Evolutionary conservation across 2,113 vertebrate species (phyloP).

Genomic region (Columbina picui): DNA sequence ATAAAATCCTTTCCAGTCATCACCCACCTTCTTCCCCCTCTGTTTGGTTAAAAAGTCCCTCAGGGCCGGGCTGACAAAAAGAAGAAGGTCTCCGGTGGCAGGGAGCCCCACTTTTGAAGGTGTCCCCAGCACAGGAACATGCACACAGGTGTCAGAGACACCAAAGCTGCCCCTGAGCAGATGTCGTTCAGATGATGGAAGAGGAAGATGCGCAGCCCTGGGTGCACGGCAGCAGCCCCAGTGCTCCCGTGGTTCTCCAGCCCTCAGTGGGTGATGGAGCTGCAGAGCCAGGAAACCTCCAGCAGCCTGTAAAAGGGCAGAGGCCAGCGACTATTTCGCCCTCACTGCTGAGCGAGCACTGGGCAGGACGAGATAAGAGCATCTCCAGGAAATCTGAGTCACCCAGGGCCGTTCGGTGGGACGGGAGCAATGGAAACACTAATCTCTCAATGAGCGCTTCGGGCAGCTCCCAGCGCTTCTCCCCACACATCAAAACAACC

Average conservation of each 20-base stretch:
- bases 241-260: not conserved
- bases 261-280: rapidly evolving
- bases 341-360: rapidly evolving
- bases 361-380: constrained; percentile 32
- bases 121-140: not conserved
- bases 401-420: not conserved
- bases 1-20: not conserved
- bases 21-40: not conserved
- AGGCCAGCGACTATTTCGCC: not conserved
- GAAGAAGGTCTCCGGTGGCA: not conserved
- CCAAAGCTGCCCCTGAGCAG: not conserved
- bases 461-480: not conserved
- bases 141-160: not conserved
- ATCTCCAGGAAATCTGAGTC: constrained; percentile 42
- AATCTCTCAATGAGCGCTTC: not conserved
- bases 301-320: not conserved
- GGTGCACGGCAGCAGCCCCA: not conserved
- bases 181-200: too few relatives aligned
- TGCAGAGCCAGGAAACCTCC: not conserved
- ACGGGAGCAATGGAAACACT: not conserved
- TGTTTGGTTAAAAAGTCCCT: not conserved
- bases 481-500: not conserved
- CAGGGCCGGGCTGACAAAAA: not conserved
- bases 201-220: not conserved
- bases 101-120: not conserved